Evolutionary conservation across 2,113 vertebrate species (phyloP).

Genomic region (Suncus etruscus): DNA sequence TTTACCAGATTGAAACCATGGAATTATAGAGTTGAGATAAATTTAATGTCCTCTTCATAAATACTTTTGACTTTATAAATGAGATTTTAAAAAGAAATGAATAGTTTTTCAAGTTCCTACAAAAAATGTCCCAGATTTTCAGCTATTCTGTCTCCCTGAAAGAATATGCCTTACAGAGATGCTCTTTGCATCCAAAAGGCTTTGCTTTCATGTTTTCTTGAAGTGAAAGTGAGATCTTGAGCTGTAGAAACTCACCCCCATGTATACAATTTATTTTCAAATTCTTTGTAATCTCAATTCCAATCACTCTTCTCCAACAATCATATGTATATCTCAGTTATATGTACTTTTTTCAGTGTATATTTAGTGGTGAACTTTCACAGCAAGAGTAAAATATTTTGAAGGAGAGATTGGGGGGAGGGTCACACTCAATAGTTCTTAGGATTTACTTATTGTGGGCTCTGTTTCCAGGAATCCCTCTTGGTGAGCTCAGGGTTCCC

Average conservation of each 20-base stretch:
- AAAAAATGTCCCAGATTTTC: not conserved
- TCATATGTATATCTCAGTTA: not conserved
- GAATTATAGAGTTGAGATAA: slow-evolving; percentile 17
- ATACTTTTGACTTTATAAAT: not conserved
- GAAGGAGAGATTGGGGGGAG: too few relatives aligned
- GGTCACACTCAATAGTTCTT: too few relatives aligned
- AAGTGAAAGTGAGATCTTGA: not conserved
- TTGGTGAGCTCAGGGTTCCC: too few relatives aligned
- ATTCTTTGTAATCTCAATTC: not conserved
- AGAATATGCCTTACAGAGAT: too few relatives aligned
- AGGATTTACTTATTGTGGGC: too few relatives aligned
- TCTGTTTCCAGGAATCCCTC: too few relatives aligned
- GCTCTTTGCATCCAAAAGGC: too few relatives aligned
- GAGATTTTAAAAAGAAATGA: not conserved
- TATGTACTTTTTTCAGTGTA: not conserved
- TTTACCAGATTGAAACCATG: not conserved
- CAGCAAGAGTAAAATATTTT: not conserved
- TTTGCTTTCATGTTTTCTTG: not conserved
- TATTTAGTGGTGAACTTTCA: slow-evolving; percentile 19
- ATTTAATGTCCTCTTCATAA: not conserved
- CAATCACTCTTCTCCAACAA: not conserved
- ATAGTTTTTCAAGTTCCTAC: not conserved
- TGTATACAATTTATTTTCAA: too few relatives aligned
- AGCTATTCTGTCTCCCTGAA: not conserved
- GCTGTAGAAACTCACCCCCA: too few relatives aligned